Evolutionary conservation across 2,797 vertebrate species (phyloP).

Genomic region (Balearica regulorum): DNA sequence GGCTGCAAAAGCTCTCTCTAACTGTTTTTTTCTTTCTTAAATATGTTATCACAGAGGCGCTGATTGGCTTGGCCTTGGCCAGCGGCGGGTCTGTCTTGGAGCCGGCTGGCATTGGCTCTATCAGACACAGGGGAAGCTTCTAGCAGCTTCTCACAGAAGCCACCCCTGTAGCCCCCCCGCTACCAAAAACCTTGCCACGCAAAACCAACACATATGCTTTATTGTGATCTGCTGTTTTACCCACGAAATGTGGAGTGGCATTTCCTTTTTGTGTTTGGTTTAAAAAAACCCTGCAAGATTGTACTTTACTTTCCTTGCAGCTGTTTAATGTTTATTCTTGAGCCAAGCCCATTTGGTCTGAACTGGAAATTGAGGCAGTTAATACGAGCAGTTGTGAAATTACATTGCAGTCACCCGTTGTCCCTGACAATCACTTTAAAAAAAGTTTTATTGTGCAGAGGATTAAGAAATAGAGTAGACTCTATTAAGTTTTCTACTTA

Average conservation of each 20-base stretch:
- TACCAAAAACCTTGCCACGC: too few species aligned
- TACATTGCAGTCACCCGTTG: not conserved
- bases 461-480: not conserved
- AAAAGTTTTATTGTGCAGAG: not conserved
- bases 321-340: not conserved
- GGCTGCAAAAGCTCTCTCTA: too few species aligned
- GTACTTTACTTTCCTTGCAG: not conserved
- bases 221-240: not conserved
- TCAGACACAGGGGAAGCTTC: too few species aligned
- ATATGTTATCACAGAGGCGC: too few species aligned
- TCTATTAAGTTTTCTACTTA: not conserved
- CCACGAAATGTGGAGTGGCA: not conserved
- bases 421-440: not conserved
- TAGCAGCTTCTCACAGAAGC: too few species aligned
- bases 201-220: too few species aligned
- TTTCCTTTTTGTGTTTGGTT: not conserved
- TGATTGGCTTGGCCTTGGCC: too few species aligned
- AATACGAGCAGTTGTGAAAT: not conserved
- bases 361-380: not conserved
- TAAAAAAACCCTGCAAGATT: not conserved
- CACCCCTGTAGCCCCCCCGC: too few species aligned
- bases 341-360: not conserved
- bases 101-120: too few species aligned
- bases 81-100: too few species aligned
- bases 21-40: too few species aligned